Base-by-base conservation (phyloP, 2,113 vertebrate species). In the Pseudorasbora parva region DNA sequence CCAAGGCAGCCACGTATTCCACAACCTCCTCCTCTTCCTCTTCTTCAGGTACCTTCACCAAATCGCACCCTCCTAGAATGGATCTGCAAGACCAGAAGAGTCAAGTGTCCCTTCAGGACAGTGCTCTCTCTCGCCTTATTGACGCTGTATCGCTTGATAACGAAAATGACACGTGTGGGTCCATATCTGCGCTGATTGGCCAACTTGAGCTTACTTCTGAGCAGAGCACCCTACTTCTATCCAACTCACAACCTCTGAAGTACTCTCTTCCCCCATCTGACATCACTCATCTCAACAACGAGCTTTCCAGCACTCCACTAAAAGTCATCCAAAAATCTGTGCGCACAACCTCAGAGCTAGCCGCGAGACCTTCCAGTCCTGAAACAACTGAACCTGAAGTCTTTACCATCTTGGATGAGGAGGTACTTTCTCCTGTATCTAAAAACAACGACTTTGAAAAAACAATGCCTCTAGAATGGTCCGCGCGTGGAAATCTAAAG, bases 111-210 rank as follows among this genome's bases (percentile, higher is more conserved):
- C 86, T 95, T 69, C 94, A 96, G 69, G 96, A 98, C 82, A 95
- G 95, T 88, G 93, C 94, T 43, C 93, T 98, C 85, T 99, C 98
- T 85, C 94, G 92, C 86, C 96, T 98, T 25, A 98, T 99, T 79
- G 96, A 97, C 72, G 94, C 95, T 2, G 94, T 97, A 25, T 97
- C 96, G 19, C 88, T 97, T 30, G 91, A 87, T 1, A 94, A 93
- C 1, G 95, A 94, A 75, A 92, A 92, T 0, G 96, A 97, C 88
- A 89, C 94, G 0, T 93, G 93, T 71, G 95, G 95, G 0, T 92
- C 96, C 14, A 93, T 98, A 88, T 99, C 97, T 0, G 95, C 94
- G 45, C 86, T 99, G 74, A 97, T 99, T 12, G 89, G 94, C 76
- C 95, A 97, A 78, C 90, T 95, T 74, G 96, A 98, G 64, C 89